Evolutionary conservation across 2,113 vertebrate genomes (phyloP).

Genomic region (Odontesthes bonariensis): DNA sequence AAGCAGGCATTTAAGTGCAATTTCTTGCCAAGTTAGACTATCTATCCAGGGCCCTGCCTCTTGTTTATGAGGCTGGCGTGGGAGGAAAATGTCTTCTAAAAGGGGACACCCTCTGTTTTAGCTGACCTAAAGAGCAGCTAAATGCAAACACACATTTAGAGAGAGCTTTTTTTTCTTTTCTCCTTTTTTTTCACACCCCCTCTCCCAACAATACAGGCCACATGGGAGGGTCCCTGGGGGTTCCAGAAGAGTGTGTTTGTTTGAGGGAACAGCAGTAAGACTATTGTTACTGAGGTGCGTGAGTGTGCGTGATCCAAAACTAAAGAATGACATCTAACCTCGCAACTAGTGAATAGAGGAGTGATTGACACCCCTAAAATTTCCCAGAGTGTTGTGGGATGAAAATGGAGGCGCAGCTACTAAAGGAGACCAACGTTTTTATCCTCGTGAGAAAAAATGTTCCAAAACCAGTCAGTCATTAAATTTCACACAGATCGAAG

Average conservation of each 20-base stretch:
- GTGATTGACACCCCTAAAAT: constrained; percentile 63
- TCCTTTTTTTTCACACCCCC: constrained; percentile 32
- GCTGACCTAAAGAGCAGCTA: constrained; percentile 63
- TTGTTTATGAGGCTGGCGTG: constrained; percentile 19
- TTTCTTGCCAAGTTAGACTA: constrained; percentile 10
- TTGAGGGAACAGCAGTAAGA: constrained; percentile 54
- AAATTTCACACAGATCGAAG: constrained; percentile 5
- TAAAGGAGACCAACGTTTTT: constrained; percentile 28
- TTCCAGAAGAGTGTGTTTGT: constrained; percentile 78
- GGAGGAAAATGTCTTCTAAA: constrained; percentile 25
- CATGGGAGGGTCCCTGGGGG: constrained; percentile 69
- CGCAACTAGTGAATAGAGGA: constrained; percentile 42
- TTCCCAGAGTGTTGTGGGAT: constrained; percentile 30
- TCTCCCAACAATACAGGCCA: constrained; percentile 66
- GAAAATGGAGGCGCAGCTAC: constrained; percentile 55
- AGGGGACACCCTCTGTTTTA: constrained; percentile 46
- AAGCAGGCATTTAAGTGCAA: constrained; percentile 40
- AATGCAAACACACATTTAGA: constrained; percentile 66
- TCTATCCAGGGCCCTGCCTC: not conserved
- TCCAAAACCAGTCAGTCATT: constrained; percentile 1
- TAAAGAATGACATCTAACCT: constrained; percentile 71
- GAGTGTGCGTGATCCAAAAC: constrained; percentile 59
- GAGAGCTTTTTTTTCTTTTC: constrained; percentile 54
- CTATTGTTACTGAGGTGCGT: constrained; percentile 58
- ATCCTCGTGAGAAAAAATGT: constrained; percentile 48